Evolutionary conservation across 2,888 invertebrate species (phyloP).

Genomic region (Noctua comes): DNA sequence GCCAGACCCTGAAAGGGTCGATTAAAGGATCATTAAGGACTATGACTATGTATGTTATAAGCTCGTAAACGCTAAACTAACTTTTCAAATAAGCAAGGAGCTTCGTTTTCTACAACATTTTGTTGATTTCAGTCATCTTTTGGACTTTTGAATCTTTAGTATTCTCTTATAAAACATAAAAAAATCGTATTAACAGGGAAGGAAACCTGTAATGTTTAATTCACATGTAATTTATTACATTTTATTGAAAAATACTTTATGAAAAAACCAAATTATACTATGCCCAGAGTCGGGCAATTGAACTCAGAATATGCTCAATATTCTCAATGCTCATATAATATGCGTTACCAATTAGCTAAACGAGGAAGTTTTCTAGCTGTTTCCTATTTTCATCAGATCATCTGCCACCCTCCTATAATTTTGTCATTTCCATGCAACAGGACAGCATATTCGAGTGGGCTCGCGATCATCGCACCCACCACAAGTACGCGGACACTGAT

Average conservation of each 20-base stretch:
- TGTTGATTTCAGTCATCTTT: neutral
- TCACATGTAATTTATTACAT: neutral
- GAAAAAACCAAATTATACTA: neutral
- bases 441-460: slow-evolving; percentile 93
- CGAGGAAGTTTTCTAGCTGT: neutral
- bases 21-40: slow-evolving; percentile 28
- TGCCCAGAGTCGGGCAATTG: neutral
- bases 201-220: neutral
- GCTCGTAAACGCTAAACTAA: neutral
- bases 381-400: neutral
- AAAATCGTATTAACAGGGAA: no score
- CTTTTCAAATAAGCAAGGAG: neutral
- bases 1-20: slow-evolving; percentile 11
- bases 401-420: neutral
- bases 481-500: slow-evolving; percentile 96
- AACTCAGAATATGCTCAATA: neutral
- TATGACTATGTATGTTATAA: neutral
- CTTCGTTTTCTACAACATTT: neutral
- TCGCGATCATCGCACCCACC: slow-evolving; percentile 94
- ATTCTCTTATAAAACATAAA: neutral
- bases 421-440: slow-evolving; percentile 74
- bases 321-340: no score
- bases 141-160: neutral
- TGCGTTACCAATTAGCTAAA: neutral
- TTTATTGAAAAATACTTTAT: neutral